Conservation (phyloP, 2,888 invertebrate species). For the Aspidapion aeneum region DNA sequence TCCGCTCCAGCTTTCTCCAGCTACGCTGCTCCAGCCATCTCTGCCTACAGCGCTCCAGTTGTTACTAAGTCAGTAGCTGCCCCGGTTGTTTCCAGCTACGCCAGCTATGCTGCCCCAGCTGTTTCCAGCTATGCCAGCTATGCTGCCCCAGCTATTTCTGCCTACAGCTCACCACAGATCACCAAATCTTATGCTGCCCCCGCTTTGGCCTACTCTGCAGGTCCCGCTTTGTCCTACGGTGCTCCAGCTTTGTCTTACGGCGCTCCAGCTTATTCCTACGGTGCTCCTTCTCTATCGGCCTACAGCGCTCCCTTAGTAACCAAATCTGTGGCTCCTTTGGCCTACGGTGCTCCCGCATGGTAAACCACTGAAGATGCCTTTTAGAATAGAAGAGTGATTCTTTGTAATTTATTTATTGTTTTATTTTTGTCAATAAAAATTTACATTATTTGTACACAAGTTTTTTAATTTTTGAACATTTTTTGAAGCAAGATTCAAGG, state of each 20-base stretch:
- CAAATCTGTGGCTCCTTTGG: background rate
- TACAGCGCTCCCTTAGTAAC: background rate
- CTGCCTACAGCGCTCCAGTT: background rate
- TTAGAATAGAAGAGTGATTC: no score
- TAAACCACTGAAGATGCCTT: no score
- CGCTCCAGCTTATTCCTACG: background rate
- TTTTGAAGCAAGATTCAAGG: no score
- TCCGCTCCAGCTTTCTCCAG: background rate
- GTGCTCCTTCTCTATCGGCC: background rate
- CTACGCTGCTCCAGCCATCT: background rate
- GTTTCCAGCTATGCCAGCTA: no score
- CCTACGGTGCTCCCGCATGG: background rate
- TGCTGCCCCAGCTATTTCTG: background rate
- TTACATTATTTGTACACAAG: no score
- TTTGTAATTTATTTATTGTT: no score
- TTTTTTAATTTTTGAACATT: no score
- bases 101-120: no score
- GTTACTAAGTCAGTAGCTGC: no score
- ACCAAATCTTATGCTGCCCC: no score
- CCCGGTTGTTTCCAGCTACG: no score
- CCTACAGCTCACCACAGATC: background rate
- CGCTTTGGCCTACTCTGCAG: background rate
- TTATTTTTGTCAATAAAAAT: no score
- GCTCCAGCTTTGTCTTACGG: background rate
- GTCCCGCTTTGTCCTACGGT: background rate